phyloP scores from a whole-genome alignment of 2,113 vertebrate species.

The Eulemur macaco region DNA sequence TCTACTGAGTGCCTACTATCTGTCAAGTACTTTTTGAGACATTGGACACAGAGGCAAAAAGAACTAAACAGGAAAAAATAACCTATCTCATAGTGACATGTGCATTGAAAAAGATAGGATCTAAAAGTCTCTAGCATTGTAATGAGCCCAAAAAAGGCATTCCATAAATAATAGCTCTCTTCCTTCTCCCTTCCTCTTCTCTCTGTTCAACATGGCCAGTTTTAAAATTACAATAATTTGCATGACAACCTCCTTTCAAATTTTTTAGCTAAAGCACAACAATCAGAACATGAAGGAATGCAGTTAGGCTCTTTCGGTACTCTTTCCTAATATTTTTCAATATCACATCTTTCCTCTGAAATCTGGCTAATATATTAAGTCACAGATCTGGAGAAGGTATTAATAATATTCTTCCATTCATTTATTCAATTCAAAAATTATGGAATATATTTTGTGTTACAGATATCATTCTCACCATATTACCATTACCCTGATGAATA shows the following conservation, averaged over 20 bases:
- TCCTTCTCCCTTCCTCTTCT: not conserved
- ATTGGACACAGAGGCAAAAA: not conserved
- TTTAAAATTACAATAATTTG: not conserved
- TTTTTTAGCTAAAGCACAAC: not conserved
- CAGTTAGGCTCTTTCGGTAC: not conserved
- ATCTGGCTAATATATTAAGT: not conserved
- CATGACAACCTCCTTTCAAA: not conserved
- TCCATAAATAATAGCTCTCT: not conserved
- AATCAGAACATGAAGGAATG: not conserved
- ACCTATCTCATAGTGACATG: not conserved
- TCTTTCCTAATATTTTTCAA: not conserved
- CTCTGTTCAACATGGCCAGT: not conserved
- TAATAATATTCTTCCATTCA: not conserved
- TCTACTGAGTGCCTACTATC: not conserved
- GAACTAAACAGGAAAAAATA: not conserved
- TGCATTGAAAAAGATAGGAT: not conserved
- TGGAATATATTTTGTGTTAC: not conserved
- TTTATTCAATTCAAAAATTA: not conserved
- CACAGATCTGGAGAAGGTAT: not conserved
- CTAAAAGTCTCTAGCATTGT: not conserved
- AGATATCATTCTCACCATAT: not conserved
- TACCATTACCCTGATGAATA: not conserved
- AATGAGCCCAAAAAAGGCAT: not conserved
- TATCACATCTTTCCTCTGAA: not conserved
- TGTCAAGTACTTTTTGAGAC: not conserved